Conservation (phyloP, 1,140 invertebrate genomes). For the Drosophila mayri region DNA sequence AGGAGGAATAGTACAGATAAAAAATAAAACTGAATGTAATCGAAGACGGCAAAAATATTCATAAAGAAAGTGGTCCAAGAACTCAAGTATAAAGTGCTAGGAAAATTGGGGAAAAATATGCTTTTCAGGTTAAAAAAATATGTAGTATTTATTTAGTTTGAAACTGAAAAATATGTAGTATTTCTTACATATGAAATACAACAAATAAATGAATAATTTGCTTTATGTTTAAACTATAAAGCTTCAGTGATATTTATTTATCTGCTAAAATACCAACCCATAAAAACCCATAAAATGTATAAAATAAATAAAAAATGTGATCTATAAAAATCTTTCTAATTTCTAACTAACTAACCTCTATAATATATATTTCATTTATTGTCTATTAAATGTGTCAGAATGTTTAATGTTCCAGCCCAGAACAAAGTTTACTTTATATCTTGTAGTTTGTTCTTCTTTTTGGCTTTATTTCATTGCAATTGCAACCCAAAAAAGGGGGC, state of each 20-base stretch:
- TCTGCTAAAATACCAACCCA: no score
- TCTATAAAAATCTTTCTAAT: not conserved
- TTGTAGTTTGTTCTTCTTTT: constrained; percentile 4
- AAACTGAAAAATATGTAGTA: no score
- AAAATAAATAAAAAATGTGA: not conserved
- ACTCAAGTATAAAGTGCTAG: not conserved
- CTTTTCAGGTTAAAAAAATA: not conserved
- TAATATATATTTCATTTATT: not conserved
- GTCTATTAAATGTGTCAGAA: constrained; percentile 7
- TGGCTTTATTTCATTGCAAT: constrained; percentile 1
- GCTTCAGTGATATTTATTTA: no score
- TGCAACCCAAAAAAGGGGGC: not conserved
- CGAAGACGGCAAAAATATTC: constrained; percentile 4
- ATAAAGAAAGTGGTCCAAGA: not conserved
- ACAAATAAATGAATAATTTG: not conserved
- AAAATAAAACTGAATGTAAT: constrained; percentile 13
- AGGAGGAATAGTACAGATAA: constrained; percentile 1
- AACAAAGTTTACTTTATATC: constrained; percentile 13
- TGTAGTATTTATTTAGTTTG: no score
- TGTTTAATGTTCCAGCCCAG: not conserved
- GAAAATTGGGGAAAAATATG: not conserved
- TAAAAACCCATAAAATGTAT: not conserved
- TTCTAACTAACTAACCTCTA: not conserved
- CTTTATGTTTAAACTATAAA: not conserved
- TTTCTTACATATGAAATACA: not conserved